phyloP scores from a whole-genome alignment of 2,113 vertebrate species.

The Phainopepla nitens region DNA sequence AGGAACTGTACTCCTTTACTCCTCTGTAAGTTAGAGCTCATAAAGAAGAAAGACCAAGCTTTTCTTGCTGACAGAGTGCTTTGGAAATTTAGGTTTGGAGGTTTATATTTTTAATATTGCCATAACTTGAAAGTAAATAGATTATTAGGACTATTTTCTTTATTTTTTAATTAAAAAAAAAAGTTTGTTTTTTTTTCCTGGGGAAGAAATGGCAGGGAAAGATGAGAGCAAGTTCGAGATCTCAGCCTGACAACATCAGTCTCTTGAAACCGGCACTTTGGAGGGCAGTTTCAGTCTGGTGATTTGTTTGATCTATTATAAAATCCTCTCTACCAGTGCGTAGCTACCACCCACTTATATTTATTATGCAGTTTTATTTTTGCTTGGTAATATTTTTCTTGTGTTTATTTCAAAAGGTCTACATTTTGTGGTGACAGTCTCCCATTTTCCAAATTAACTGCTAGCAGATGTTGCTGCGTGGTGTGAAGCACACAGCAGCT shows the following conservation, averaged over 20 bases:
- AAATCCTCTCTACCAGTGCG: neutral
- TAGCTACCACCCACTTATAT: constrained; percentile 37
- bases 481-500: constrained; percentile 49
- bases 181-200: neutral
- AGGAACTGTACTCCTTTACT: neutral
- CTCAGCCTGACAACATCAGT: neutral
- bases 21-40: neutral
- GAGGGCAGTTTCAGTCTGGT: neutral
- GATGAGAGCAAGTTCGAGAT: neutral
- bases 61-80: neutral
- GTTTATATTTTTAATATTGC: neutral
- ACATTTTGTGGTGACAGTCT: constrained; percentile 71
- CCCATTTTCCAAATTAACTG: constrained; percentile 76
- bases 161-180: no score
- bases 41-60: neutral
- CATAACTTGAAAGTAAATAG: neutral
- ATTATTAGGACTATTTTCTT: neutral
- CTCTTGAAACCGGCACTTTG: neutral
- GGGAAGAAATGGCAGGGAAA: neutral
- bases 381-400: constrained; percentile 65
- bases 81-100: neutral
- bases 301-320: constrained; percentile 12
- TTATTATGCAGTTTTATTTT: constrained; percentile 55
- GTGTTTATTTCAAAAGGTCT: constrained; percentile 72
- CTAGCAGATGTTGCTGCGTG: constrained; percentile 72